Evolutionary conservation across 2,888 invertebrate genomes (phyloP).

Genomic region (Drosophila rubida): DNA sequence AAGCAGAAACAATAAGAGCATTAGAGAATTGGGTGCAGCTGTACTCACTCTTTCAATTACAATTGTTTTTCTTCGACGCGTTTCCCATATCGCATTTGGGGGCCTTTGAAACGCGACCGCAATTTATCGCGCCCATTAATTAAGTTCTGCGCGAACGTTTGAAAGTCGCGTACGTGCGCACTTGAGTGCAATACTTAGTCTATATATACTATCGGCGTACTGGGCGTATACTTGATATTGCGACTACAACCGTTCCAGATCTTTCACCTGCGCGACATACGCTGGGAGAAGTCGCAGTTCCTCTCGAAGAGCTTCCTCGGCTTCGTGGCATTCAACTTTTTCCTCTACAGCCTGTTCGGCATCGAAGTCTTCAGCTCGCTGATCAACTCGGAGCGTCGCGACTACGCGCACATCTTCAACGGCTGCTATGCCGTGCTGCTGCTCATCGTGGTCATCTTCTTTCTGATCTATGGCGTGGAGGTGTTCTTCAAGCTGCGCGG

Average conservation of each 20-base stretch:
- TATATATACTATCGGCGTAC: background rate
- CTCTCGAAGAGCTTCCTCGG: conserved; percentile 96
- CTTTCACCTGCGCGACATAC: conserved; percentile 94
- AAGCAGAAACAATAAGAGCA: background rate
- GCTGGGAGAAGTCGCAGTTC: conserved; percentile 95
- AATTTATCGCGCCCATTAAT: conserved; percentile 58
- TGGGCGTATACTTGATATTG: conserved; percentile 2
- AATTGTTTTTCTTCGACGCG: conserved; percentile 42
- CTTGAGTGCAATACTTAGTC: conserved; percentile 6
- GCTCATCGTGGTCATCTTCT: conserved; percentile 95
- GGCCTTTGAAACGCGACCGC: conserved; percentile 35
- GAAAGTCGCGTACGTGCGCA: conserved; percentile 38
- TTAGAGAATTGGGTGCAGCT: conserved; percentile 32
- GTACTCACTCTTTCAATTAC: conserved; percentile 39
- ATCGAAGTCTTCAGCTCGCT: conserved; percentile 87
- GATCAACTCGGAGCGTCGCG: conserved; percentile 81
- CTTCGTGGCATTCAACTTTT: conserved; percentile 94
- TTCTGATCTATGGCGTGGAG: conserved; percentile 97
- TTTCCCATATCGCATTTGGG: conserved; percentile 29
- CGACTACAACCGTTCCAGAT: conserved; percentile 86
- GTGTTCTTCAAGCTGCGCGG: conserved; percentile 97
- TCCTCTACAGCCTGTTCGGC: conserved; percentile 93
- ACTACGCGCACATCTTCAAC: conserved; percentile 94
- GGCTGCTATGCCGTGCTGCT: conserved; percentile 96
- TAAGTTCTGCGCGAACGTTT: conserved; percentile 43